Percentiles rank a stretch among this genome's conserved stretches.
Conservation (phyloP, 2,113 vertebrate genomes). For the Manacus vitellinus region DNA sequence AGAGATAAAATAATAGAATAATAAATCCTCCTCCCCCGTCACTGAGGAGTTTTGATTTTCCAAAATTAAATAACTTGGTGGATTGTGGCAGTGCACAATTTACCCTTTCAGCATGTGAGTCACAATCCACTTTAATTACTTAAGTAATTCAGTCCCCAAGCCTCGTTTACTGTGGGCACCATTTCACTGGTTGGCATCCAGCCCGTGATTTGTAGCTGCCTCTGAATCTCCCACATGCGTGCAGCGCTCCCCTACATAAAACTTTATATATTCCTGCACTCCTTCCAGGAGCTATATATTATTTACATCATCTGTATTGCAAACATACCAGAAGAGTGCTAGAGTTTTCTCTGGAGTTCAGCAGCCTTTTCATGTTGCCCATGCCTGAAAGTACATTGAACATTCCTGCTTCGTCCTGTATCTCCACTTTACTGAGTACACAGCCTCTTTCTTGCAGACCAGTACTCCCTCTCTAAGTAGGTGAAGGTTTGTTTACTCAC, state of each 20-base stretch:
- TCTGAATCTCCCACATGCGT: background rate
- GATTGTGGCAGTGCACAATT: constrained; percentile 4
- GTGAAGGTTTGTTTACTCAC: constrained; percentile 18
- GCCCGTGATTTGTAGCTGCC: background rate
- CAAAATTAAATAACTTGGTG: constrained; percentile 2
- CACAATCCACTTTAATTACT: constrained; percentile 23
- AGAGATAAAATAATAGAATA: constrained; percentile 14
- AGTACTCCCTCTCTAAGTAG: background rate
- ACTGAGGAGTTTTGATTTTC: background rate
- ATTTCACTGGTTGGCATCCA: background rate
- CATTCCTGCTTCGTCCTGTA: background rate
- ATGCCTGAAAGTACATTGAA: background rate
- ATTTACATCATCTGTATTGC: constrained; percentile 25
- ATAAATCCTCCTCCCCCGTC: background rate
- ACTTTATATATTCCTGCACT: background rate
- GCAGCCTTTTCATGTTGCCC: background rate
- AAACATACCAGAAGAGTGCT: background rate
- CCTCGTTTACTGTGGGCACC: background rate
- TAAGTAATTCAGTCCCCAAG: constrained; percentile 15
- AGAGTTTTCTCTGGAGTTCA: constrained; percentile 26
- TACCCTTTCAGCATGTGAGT: constrained; percentile 33
- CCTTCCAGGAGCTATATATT: constrained; percentile 35
- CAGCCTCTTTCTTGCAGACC: background rate
- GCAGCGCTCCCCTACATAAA: constrained; percentile 6
- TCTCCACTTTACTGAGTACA: background rate